These are phyloP conservation scores for Lytechinus pictus DNA, from an alignment of 35 echinoderm and acorn worm genomes.

Conservation along the genomic window DNA sequence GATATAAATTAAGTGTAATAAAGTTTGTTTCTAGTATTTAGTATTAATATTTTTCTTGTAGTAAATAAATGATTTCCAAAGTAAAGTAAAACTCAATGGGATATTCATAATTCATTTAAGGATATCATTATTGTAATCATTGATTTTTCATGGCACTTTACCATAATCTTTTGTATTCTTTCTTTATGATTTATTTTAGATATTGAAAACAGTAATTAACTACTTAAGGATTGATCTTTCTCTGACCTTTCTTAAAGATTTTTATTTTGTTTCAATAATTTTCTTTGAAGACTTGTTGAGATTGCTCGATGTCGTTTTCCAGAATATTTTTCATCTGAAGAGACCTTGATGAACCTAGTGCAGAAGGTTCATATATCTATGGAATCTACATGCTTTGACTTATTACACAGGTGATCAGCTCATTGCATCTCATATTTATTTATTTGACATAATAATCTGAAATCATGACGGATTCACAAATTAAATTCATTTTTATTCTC, in stretches of 20 bases:
- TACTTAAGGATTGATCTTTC: background rate
- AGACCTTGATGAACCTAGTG: conserved; percentile 64
- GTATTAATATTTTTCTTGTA: background rate
- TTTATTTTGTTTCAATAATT: background rate
- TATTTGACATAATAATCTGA: no score
- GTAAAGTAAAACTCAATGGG: background rate
- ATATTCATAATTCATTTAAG: no score
- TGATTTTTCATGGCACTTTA: background rate
- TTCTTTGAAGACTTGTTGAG: conserved; percentile 80
- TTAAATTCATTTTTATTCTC: no score
- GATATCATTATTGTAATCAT: background rate
- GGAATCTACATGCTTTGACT: conserved; percentile 78
- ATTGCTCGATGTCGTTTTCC: conserved; percentile 85
- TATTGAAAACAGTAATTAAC: no score
- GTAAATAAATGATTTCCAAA: background rate
- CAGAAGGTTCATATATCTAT: conserved; percentile 80
- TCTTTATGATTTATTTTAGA: no score
- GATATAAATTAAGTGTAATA: background rate
- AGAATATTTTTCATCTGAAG: conserved; percentile 68
- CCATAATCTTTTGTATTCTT: no score
- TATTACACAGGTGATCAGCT: conserved; percentile 69
- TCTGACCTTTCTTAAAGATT: background rate
- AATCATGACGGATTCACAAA: no score
- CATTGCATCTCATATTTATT: no score
- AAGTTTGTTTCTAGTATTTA: background rate